A percentile compares a stretch with the other conserved stretches of the same genome.
These are phyloP conservation scores for Eudasyphora cyanicolor DNA, from an alignment of 2,888 invertebrate species.

Conservation along the genomic window DNA sequence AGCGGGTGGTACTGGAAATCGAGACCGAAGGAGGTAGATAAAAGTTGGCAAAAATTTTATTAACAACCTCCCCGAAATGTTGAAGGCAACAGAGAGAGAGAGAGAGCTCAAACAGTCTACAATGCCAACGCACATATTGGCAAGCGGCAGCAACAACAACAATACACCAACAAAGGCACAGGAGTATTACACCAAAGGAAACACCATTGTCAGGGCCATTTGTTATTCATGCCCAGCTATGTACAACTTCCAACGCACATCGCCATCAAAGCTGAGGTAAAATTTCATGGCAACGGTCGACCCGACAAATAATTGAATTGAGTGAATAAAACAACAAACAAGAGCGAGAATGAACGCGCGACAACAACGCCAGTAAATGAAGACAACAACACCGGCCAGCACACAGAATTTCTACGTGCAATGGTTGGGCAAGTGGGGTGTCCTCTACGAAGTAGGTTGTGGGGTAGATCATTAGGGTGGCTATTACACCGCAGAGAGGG, in stretches of 20 bases:
- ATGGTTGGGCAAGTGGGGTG: not conserved
- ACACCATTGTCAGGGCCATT: slow-evolving; percentile 19
- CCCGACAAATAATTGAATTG: slow-evolving; percentile 20
- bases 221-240: not conserved
- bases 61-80: slow-evolving; percentile 22
- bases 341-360: not conserved
- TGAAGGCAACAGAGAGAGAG: not conserved
- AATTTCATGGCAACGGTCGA: slow-evolving; percentile 27
- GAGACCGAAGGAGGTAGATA: not conserved
- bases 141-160: not conserved
- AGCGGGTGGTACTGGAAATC: not conserved
- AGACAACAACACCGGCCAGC: not conserved
- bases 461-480: not conserved
- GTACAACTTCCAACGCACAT: not conserved
- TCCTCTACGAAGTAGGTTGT: not conserved
- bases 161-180: not conserved
- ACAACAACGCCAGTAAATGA: not conserved
- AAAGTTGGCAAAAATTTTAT: slow-evolving; percentile 10
- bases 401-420: not conserved
- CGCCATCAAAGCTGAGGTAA: not conserved
- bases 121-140: too few relatives aligned
- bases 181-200: not conserved
- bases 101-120: too few relatives aligned
- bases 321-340: not conserved
- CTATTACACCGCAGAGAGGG: not conserved